These are phyloP conservation scores for Platorchestia sp. DNA, from an alignment of 1,140 invertebrate genomes.

Conservation along the genomic window DNA sequence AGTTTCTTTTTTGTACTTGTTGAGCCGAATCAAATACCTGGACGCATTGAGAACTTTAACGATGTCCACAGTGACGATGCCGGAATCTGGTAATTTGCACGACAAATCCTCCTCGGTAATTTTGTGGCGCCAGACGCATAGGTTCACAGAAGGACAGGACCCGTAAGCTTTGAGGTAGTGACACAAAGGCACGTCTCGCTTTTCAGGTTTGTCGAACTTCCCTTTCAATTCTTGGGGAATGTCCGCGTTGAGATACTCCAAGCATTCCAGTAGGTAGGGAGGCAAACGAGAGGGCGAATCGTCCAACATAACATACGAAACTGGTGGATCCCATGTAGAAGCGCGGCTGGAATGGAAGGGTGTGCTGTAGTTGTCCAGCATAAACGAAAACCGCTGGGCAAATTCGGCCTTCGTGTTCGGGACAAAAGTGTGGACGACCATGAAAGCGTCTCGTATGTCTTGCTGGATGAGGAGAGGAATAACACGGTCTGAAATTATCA, in stretches of 20 bases:
- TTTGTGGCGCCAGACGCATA: conserved; percentile 31
- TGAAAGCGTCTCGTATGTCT: conserved; percentile 10
- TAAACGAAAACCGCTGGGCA: conserved; percentile 34
- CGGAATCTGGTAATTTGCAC: conserved; percentile 5
- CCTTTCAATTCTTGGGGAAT: neutral
- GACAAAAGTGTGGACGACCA: neutral
- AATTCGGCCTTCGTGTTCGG: conserved; percentile 22
- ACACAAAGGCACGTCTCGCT: conserved; percentile 15
- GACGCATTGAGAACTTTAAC: conserved; percentile 50
- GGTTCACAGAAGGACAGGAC: neutral
- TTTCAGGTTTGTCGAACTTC: neutral
- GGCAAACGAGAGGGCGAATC: neutral
- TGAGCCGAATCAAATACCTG: conserved; percentile 28
- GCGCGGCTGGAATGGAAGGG: neutral
- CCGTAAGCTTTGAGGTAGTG: conserved; percentile 44
- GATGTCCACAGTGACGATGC: neutral
- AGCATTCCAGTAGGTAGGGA: neutral
- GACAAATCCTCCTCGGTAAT: neutral
- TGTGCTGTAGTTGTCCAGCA: conserved; percentile 27
- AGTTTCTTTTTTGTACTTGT: neutral
- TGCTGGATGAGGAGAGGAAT: conserved; percentile 39
- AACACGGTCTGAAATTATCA: conserved; percentile 1
- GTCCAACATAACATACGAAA: neutral
- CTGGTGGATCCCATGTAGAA: neutral
- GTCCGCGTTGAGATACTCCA: neutral